Evolutionary conservation across 2,888 invertebrate species (phyloP).

Genomic region (Argynnis bischoffii): DNA sequence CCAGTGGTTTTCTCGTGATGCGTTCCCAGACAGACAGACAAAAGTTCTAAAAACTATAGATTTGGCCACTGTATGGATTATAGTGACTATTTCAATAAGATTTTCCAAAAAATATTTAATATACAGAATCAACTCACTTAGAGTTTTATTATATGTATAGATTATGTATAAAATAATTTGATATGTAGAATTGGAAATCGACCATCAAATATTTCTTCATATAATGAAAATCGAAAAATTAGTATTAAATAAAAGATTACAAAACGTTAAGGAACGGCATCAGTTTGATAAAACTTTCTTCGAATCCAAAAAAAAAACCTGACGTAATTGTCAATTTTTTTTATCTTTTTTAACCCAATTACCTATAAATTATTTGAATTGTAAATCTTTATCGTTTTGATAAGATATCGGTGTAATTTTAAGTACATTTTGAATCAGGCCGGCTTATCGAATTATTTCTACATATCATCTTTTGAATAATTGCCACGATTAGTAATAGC

Average conservation of each 20-base stretch:
- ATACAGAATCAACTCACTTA: no score
- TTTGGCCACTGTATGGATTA: no score
- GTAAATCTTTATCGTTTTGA: slow-evolving; percentile 45
- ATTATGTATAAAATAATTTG: background rate
- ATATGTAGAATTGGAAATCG: background rate
- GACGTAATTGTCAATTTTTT: slow-evolving; percentile 1
- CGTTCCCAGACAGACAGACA: no score
- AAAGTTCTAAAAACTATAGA: no score
- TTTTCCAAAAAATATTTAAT: no score
- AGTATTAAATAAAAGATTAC: background rate
- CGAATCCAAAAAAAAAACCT: slow-evolving; percentile 4
- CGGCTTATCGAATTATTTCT: slow-evolving; percentile 43
- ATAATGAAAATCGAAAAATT: background rate
- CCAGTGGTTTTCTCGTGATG: no score
- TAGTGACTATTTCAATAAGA: no score
- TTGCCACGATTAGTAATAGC: slow-evolving; percentile 23
- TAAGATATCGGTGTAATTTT: slow-evolving; percentile 46
- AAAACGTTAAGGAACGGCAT: background rate
- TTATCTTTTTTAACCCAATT: slow-evolving; percentile 61
- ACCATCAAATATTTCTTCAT: background rate
- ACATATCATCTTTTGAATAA: slow-evolving; percentile 38
- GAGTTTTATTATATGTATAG: no score
- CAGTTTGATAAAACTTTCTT: slow-evolving; percentile 1
- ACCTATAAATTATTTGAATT: slow-evolving; percentile 63
- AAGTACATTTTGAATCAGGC: slow-evolving; percentile 52